Conservation (phyloP, 2,113 vertebrate genomes). For the Recurvirostra avosetta region DNA sequence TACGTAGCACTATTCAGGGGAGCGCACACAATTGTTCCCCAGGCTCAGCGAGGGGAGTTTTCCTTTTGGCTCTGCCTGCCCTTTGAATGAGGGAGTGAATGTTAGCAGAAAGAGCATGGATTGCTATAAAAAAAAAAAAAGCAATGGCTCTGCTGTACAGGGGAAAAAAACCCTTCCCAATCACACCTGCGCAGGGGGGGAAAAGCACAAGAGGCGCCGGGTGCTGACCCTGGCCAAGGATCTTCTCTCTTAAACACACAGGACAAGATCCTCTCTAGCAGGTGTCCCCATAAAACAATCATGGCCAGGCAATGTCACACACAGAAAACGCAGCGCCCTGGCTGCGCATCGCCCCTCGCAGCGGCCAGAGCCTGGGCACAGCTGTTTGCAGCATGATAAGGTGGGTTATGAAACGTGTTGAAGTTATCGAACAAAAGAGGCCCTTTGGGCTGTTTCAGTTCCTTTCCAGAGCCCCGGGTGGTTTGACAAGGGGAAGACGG, state of each 20-base stretch:
- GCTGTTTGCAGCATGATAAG: not conserved
- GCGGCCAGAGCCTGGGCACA: not conserved
- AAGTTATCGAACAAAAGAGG: not conserved
- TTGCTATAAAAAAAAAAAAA: not conserved
- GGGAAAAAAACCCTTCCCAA: not conserved
- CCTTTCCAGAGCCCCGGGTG: not conserved
- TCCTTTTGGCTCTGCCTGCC: not conserved
- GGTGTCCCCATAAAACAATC: not conserved
- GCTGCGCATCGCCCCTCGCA: not conserved
- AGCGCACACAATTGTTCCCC: not conserved
- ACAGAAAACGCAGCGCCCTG: not conserved
- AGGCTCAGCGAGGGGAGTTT: not conserved
- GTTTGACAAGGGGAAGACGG: not conserved
- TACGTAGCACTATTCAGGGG: not conserved
- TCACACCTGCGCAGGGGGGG: not conserved
- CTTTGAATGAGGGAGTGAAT: not conserved
- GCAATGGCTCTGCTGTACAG: not conserved
- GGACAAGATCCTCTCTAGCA: not conserved
- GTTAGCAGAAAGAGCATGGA: not conserved
- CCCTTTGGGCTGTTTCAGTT: not conserved
- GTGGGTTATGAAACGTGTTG: not conserved
- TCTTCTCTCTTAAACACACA: not conserved
- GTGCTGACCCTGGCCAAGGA: accelerated
- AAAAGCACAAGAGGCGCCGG: not conserved
- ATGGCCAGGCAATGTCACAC: not conserved